Conservation (phyloP, 2,888 invertebrate genomes). For the Ichneumoninae sp. region DNA sequence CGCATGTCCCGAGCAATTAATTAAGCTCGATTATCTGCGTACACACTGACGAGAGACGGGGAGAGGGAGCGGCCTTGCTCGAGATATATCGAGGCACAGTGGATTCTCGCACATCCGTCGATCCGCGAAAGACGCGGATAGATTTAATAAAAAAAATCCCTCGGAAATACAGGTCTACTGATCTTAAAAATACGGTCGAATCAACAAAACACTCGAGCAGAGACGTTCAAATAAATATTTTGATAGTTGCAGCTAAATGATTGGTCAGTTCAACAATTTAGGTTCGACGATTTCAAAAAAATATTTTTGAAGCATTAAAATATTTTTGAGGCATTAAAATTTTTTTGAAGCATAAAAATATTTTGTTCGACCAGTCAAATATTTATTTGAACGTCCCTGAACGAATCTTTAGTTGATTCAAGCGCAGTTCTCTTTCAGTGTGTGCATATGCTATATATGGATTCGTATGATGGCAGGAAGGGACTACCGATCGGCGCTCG, state of each 20-base stretch:
- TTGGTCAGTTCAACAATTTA: too few relatives aligned
- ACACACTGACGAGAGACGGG: conserved; percentile 17
- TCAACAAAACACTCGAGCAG: too few relatives aligned
- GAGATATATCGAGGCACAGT: conserved; percentile 12
- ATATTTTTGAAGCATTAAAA: too few relatives aligned
- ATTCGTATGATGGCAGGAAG: not conserved
- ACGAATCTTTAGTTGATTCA: too few relatives aligned
- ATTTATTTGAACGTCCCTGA: too few relatives aligned
- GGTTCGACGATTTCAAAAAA: too few relatives aligned
- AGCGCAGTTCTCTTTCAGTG: conserved; percentile 36
- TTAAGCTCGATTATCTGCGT: conserved; percentile 83
- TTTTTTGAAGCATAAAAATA: too few relatives aligned
- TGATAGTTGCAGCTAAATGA: too few relatives aligned
- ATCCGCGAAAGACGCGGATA: conserved; percentile 71
- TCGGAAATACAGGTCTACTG: conserved; percentile 63
- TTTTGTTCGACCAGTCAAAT: too few relatives aligned
- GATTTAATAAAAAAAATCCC: conserved; percentile 74
- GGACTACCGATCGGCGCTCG: conserved; percentile 7
- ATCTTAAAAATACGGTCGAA: too few relatives aligned
- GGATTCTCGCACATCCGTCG: not conserved
- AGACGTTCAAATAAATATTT: too few relatives aligned
- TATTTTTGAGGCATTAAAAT: too few relatives aligned
- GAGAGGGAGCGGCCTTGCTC: not conserved
- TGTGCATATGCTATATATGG: not conserved
- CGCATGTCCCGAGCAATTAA: conserved; percentile 81